Evolutionary conservation across 37 sponge, comb jelly and placozoan species (phyloP), one percentile per base, ranked within the genome.

Genomic region (Cliona cf. orientalis): DNA sequence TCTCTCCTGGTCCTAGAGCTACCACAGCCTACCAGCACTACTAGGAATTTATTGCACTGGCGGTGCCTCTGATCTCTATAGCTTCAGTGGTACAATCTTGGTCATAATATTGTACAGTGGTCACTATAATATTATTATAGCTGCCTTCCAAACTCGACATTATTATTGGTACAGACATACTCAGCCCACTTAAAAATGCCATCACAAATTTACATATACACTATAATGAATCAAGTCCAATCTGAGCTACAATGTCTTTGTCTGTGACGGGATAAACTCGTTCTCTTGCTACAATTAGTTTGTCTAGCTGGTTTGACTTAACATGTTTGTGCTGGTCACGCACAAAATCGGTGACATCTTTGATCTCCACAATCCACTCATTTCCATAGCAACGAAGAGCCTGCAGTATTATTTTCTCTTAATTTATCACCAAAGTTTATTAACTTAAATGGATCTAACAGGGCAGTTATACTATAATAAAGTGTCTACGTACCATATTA

Each of bases 321-420:
- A 84, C 90, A 72, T 55, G 11, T 67, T 46, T 70, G 42, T 84
- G 42, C 80, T 84, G 85, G 36, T 90, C 81, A 55, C 64, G 66
- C 12, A 90, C 90, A 90, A 90, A 90, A 44, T 66, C 46, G 40
- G 85, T 90, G 66, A 90, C 79, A 58, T 90, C 90, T n/a, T 72
- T 78, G 3, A 90, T 79, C 40, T 80, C 70, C 1, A 73, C 67
- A 31, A 84, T 84, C 90, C 90, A 90, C 57, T 90, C 85, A 28
- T 72, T 63, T 25, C 75, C 80, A 71, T 84, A 90, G 61, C 69
- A 72, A 31, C 37, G 37, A 11, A 86, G 35, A 21, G 66, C 66
- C 80, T 79, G 21, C 19, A 42, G 29, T n/a, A n/a, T n/a, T n/a
- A n/a, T n/a, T n/a, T n/a, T n/a, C 12, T 25, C 12, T 28, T 12